Evolutionary conservation across 2,888 invertebrate species (phyloP), one percentile per base, ranked within the genome.

Genomic region (Coenonympha glycerion): DNA sequence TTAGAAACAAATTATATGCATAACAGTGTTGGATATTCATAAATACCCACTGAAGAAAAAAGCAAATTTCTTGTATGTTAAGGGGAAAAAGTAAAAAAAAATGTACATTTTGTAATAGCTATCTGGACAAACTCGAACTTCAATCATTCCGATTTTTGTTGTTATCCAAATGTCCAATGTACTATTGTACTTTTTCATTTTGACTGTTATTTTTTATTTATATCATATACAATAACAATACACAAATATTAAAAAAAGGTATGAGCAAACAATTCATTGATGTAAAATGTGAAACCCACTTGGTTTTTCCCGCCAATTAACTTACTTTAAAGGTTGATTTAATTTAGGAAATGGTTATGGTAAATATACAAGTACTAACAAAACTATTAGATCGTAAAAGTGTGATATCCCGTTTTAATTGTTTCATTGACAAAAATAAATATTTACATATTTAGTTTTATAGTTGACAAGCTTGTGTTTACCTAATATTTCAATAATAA

Each of bases 381-480:
- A 18, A 39, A 31, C 30, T 31, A 30, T 44, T 31, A 44, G 44
- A 50, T 28, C 37, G 13, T 49, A 50, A 18, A 36, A 50, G 49
- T 53, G 53, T 53, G 50, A 53, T 53, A 53, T 47, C 30, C 41
- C 21, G 24, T 49, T 45, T 46, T 18, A 15, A 33, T 31, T 15
- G 46, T 46, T 53, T 26, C 22, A 41, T 53, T 46, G 40, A 49
- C n/a, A 41, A 49, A 49, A 53, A 33, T 18, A 33, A 33, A 6
- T 31, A 1, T n/a, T n/a, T 45, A 46, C 13, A 30, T 34, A 21
- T 24, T 39, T 22, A 24, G 39, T 39, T 39, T 13, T 8, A 15
- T 39, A 15, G 39, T 15, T 24, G 39, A 5, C 15, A 4, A 6
- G 13, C 34, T 18, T 37, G 19, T 11, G 15, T 31, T 37, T 37